Evolutionary conservation across 1,140 invertebrate genomes (phyloP), one percentile per base, ranked within the genome.

Genomic region (Polypedilum vanderplanki): DNA sequence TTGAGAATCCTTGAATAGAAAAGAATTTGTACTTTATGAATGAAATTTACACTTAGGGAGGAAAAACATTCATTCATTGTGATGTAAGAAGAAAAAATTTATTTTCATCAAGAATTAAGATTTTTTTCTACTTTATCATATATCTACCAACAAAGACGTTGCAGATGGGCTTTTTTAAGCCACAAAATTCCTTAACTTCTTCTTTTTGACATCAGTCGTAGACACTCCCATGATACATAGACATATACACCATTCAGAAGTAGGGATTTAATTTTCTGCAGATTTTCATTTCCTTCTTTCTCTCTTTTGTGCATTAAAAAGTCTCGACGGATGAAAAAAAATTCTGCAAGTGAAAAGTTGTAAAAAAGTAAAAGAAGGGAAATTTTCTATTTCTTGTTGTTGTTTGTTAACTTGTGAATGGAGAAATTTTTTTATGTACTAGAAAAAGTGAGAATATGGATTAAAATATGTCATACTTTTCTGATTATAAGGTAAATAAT

Each of bases 231-330:
- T 57, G n/a, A 15, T 57, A n/a, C 9, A n/a, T n/a, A 12, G 12
- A n/a, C 12, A 12, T 57, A 57, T 12, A 57, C 46, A 57, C n/a
- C 17, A 18, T 18, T 70, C 65, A 17, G n/a, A 20, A 70, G 20
- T 18, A 9, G 65, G 65, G 65, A 70, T 70, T 20, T 70, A 70
- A 70, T 20, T 70, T 70, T 70, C 65, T 70, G 65, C 65, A 70
- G 65, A 70, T 70, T 70, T 70, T 70, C 65, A 70, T 70, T 70
- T 70, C 5, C 17, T 70, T 70, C 17, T 70, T 46, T 4, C 46
- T 57, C 46, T 57, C 46, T 57, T 57, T 57, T 57, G 46, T 57
- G 46, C 46, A 57, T 57, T 57, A 57, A 57, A 57, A 57, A 57
- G 46, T 57, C 46, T 57, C 46, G 46, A n/a, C 46, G 46, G 46